phyloP scores from a whole-genome alignment of 1,140 invertebrate genomes.

The Hylaeus anthracinus region DNA sequence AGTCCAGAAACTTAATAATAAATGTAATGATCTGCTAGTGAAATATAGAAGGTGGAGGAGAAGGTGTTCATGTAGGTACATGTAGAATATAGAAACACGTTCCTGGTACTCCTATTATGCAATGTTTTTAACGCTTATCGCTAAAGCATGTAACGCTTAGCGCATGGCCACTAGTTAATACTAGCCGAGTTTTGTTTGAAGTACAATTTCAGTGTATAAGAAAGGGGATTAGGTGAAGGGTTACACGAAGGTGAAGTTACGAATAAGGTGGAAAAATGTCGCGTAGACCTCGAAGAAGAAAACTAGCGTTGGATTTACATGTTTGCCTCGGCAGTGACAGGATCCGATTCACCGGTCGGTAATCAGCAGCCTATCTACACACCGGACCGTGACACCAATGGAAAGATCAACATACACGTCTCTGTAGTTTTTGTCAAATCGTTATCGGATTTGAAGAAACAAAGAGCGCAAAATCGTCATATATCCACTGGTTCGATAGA shows the following conservation, averaged over 20 bases:
- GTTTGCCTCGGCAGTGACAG: conserved; percentile 78
- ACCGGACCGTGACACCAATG: conserved; percentile 88
- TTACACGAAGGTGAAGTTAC: conserved; percentile 15
- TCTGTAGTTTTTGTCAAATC: conserved; percentile 88
- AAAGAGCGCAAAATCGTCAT: conserved; percentile 90
- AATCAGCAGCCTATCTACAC: conserved; percentile 77
- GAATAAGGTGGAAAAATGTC: conserved; percentile 11
- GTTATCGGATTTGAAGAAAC: conserved; percentile 94
- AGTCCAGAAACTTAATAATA: conserved; percentile 8
- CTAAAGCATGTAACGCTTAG: conserved; percentile 62
- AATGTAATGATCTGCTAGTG: conserved; percentile 1
- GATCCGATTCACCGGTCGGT: conserved; percentile 72
- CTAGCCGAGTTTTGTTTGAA: conserved; percentile 39
- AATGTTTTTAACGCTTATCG: conserved; percentile 57
- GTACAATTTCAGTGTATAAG: conserved; percentile 43
- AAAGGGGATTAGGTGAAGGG: conserved; percentile 58
- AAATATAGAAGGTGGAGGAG: background rate
- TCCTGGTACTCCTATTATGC: conserved; percentile 41
- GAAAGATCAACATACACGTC: conserved; percentile 94
- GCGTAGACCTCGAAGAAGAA: conserved; percentile 5
- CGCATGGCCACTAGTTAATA: conserved; percentile 56
- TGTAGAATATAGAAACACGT: conserved; percentile 16
- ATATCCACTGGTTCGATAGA: conserved; percentile 80
- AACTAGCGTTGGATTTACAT: conserved; percentile 73
- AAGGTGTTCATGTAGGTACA: conserved; percentile 15